phyloP scores from a whole-genome alignment of 2,888 invertebrate species.

The Argyresthia albistria region DNA sequence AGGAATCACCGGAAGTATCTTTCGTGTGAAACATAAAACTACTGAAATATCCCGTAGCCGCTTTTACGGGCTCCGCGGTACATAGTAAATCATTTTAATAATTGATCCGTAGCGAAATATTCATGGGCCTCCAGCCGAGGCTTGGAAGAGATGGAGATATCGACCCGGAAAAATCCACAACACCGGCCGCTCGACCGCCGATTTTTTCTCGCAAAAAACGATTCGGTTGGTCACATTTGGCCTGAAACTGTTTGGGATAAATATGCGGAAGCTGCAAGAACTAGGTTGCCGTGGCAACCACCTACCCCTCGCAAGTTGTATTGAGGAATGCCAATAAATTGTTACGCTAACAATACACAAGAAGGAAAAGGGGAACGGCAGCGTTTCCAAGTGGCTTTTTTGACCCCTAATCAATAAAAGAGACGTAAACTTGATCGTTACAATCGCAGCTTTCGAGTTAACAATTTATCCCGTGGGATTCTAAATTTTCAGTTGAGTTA shows the following conservation, averaged over 20 bases:
- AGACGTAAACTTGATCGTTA: too few relatives aligned
- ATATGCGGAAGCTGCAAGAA: too few relatives aligned
- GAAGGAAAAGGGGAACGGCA: not conserved
- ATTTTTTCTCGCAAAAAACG: conserved; percentile 44
- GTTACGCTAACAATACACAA: not conserved
- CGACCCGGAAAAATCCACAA: too few relatives aligned
- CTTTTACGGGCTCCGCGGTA: conserved; percentile 33
- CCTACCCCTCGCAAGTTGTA: too few relatives aligned
- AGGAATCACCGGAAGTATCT: conserved; percentile 7
- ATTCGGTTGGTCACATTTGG: conserved; percentile 13
- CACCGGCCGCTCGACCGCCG: conserved; percentile 22
- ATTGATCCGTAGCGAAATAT: conserved; percentile 66
- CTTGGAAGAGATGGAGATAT: conserved; percentile 45
- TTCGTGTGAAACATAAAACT: conserved; percentile 21
- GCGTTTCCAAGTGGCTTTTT: too few relatives aligned
- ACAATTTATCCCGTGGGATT: too few relatives aligned
- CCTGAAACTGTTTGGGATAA: not conserved
- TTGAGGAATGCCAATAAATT: not conserved
- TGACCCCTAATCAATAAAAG: too few relatives aligned
- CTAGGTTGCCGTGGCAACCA: too few relatives aligned
- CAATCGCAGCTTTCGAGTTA: too few relatives aligned
- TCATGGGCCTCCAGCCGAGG: conserved; percentile 60
- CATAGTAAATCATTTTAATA: conserved; percentile 70
- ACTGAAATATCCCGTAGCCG: conserved; percentile 27
- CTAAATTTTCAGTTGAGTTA: too few relatives aligned